Evolutionary conservation across 2,113 vertebrate genomes (phyloP).

Genomic region (Syrrhaptes paradoxus): DNA sequence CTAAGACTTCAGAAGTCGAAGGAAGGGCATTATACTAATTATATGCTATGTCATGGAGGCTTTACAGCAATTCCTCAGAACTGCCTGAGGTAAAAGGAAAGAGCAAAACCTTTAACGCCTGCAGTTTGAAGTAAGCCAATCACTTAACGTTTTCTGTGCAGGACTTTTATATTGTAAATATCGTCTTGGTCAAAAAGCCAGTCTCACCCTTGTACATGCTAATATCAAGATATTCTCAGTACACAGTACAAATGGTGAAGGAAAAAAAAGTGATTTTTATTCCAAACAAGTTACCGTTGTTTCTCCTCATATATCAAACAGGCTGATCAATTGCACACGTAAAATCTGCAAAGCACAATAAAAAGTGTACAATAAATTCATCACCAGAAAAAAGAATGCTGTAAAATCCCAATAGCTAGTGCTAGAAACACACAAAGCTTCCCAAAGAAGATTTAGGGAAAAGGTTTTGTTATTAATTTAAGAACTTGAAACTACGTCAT

Average conservation of each 20-base stretch:
- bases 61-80: slow-evolving; percentile 27
- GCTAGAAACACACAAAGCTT: not conserved
- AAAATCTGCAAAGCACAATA: not conserved
- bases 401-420: not conserved
- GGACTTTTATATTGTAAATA: not conserved
- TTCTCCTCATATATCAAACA: not conserved
- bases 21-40: slow-evolving; percentile 21
- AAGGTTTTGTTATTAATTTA: not conserved
- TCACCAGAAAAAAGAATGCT: not conserved
- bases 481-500: not conserved
- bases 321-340: not conserved
- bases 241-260: not conserved
- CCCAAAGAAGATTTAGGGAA: not conserved
- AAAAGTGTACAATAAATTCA: not conserved
- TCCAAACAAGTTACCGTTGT: not conserved
- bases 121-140: slow-evolving; percentile 35
- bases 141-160: not conserved
- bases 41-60: not conserved
- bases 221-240: not conserved
- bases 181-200: not conserved
- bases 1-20: not conserved
- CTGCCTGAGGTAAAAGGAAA: slow-evolving; percentile 30
- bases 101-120: slow-evolving; percentile 7
- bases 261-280: not conserved
- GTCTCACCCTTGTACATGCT: not conserved